These are phyloP conservation scores for Adelosebastes latens DNA, from an alignment of 2,797 vertebrate species.

Conservation along the genomic window DNA sequence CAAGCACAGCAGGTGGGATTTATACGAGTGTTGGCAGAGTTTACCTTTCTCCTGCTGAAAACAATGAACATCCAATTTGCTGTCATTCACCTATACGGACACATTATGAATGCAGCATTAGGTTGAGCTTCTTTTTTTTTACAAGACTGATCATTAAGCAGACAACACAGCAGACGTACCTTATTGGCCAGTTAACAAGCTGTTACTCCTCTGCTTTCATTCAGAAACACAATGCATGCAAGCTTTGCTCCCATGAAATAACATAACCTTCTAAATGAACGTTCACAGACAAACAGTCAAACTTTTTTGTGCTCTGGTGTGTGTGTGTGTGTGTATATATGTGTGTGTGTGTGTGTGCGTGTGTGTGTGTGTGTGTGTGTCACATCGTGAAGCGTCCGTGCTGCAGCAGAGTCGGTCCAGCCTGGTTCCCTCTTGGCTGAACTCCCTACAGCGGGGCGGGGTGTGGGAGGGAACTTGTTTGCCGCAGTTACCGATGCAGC, in stretches of 20 bases:
- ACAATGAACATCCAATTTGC: not conserved
- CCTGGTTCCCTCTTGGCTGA: conserved; percentile 74
- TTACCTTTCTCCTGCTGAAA: not conserved
- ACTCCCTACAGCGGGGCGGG: conserved; percentile 57
- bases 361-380: conserved; percentile 14
- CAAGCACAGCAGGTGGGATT: not conserved
- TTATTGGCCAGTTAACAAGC: not conserved
- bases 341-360: too few relatives aligned
- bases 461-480: conserved; percentile 71
- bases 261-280: not conserved
- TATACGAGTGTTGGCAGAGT: not conserved
- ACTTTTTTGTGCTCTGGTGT: not conserved
- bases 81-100: not conserved
- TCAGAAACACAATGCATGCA: not conserved
- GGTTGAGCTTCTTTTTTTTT: not conserved
- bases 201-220: not conserved
- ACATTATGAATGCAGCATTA: not conserved
- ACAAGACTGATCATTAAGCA: not conserved
- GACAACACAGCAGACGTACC: not conserved
- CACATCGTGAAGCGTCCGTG: conserved; percentile 54
- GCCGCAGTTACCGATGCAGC: conserved; percentile 82
- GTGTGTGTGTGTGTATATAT: too few relatives aligned
- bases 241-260: not conserved
- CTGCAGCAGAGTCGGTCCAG: conserved; percentile 19
- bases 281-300: not conserved